These are phyloP conservation scores for Podarcis muralis DNA, from an alignment of 2,113 vertebrate species.

Conservation along the genomic window DNA sequence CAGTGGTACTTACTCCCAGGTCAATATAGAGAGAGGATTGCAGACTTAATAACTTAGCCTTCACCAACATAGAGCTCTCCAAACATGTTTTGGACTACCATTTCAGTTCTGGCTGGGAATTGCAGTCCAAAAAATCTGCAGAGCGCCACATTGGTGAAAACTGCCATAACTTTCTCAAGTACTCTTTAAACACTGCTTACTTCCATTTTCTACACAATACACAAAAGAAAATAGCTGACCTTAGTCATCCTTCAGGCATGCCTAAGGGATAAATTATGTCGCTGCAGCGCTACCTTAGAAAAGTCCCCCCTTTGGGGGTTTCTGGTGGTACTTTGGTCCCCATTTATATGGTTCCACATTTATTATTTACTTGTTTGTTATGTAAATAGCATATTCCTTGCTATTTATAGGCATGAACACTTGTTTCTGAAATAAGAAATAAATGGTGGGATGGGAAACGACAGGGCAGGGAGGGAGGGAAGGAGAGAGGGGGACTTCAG, in stretches of 20 bases:
- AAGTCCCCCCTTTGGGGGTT: background rate
- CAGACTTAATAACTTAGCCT: no score
- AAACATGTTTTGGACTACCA: no score
- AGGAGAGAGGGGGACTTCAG: no score
- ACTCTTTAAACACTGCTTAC: background rate
- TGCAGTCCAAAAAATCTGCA: background rate
- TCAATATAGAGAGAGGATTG: no score
- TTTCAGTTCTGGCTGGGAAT: no score
- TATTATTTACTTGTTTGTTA: slow-evolving; percentile 1
- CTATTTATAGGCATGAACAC: slow-evolving; percentile 28
- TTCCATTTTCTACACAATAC: background rate
- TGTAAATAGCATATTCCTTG: slow-evolving; percentile 19
- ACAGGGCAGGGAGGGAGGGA: background rate
- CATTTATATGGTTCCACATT: background rate
- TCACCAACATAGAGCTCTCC: no score
- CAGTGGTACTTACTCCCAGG: no score
- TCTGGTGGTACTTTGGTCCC: background rate
- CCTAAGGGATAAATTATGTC: slow-evolving; percentile 23
- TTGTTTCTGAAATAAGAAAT: background rate
- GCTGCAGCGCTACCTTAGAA: slow-evolving; percentile 19
- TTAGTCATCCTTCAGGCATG: slow-evolving; percentile 47
- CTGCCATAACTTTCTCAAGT: background rate
- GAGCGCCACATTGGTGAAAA: background rate
- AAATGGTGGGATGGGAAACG: background rate
- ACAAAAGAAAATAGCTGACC: slow-evolving; percentile 32